These are phyloP conservation scores for Himalopsyche kuldschensis DNA, from an alignment of 2,888 invertebrate genomes.

Conservation along the genomic window DNA sequence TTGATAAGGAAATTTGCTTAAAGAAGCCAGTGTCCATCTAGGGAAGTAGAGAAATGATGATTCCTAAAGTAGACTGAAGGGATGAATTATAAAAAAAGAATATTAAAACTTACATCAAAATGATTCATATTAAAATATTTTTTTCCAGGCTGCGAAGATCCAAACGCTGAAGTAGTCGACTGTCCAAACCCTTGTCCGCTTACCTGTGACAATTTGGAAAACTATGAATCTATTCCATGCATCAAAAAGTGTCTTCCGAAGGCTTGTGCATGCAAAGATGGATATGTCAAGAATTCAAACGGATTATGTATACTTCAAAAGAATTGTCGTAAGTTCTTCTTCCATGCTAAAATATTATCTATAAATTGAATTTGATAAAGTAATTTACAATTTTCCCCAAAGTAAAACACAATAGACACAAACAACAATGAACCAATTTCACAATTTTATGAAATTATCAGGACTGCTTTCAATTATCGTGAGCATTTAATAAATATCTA, in stretches of 20 bases:
- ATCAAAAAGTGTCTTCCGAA: neutral
- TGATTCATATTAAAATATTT: neutral
- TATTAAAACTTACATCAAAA: neutral
- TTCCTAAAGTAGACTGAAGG: no score
- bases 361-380: no score
- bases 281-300: conserved; percentile 41
- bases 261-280: conserved; percentile 43
- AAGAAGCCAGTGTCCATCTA: no score
- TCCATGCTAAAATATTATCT: neutral
- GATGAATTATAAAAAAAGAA: no score
- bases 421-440: no score
- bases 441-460: no score
- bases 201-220: conserved; percentile 15
- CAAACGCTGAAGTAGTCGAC: conserved; percentile 17
- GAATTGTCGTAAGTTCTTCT: conserved; percentile 10
- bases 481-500: no score
- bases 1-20: no score
- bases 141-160: conserved; percentile 20
- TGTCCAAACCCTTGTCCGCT: conserved; percentile 22
- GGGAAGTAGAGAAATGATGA: no score
- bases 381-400: no score
- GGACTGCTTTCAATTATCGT: no score
- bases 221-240: neutral
- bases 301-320: neutral
- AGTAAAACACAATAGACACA: no score